Conservation (phyloP, 2,888 invertebrate species). For the Nephrocerus scutellatus region DNA sequence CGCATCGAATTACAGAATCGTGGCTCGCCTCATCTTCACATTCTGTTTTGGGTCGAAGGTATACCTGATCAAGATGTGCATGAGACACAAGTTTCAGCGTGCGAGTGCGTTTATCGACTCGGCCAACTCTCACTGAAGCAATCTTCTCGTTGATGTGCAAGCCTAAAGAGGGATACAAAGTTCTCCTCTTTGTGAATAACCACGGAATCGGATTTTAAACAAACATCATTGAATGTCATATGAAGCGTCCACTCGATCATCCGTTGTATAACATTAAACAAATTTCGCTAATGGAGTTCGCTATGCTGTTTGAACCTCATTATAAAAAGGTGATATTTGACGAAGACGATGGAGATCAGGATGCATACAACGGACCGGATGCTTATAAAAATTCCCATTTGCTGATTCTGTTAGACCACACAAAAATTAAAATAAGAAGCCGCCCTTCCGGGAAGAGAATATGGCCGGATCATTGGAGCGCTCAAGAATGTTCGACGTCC, state of each 20-base stretch:
- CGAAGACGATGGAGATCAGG: conserved; percentile 16
- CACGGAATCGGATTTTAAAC: not conserved
- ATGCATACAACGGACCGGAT: conserved; percentile 15
- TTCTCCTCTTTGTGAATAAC: not conserved
- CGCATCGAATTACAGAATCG: conserved; percentile 6
- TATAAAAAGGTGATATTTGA: not conserved
- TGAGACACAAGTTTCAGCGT: not conserved
- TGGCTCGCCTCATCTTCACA: conserved; percentile 3
- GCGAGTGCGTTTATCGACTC: not conserved
- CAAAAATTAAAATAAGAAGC: not conserved
- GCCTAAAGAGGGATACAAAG: not conserved
- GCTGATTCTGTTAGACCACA: not conserved
- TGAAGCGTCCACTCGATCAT: not conserved
- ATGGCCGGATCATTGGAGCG: not conserved
- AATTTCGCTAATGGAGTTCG: conserved; percentile 1
- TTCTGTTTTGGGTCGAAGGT: not conserved
- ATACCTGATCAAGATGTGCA: conserved; percentile 13
- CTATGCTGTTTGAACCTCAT: conserved; percentile 24
- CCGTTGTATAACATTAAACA: too few relatives aligned
- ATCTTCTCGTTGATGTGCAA: not conserved
- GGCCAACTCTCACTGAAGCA: not conserved
- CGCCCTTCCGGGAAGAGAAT: not conserved
- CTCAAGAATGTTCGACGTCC: too few relatives aligned
- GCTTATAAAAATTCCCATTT: not conserved
- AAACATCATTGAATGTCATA: not conserved